A percentile compares a stretch with the other conserved stretches of the same genome.
Conservation (phyloP, 2,888 invertebrate species). For the Ennomos quercinarius region DNA sequence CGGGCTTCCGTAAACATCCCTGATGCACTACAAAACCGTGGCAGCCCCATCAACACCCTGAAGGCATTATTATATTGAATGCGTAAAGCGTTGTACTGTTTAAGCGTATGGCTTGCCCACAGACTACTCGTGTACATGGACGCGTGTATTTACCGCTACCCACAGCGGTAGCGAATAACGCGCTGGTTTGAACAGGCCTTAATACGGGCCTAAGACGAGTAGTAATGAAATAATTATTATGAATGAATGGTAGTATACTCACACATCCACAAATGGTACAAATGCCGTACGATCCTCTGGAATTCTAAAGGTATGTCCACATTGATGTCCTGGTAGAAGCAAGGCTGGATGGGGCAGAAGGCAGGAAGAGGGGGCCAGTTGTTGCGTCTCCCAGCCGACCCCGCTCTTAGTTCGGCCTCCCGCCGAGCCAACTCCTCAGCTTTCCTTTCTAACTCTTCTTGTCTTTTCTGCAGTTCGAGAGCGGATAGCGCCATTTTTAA, state of each 20-base stretch:
- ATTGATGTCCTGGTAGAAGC: slow-evolving; percentile 99
- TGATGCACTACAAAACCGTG: too few relatives aligned
- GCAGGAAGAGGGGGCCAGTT: slow-evolving; percentile 99
- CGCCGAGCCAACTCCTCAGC: slow-evolving; percentile 94
- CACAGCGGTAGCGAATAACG: too few relatives aligned
- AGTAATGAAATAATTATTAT: too few relatives aligned
- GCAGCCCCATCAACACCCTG: too few relatives aligned
- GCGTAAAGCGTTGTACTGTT: too few relatives aligned
- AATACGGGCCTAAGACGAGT: too few relatives aligned
- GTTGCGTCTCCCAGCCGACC: slow-evolving; percentile 90
- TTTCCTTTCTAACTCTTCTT: slow-evolving; percentile 96
- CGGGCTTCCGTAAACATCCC: too few relatives aligned
- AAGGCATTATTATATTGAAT: too few relatives aligned
- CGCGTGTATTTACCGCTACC: too few relatives aligned
- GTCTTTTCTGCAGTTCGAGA: slow-evolving; percentile 86
- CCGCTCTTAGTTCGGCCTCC: slow-evolving; percentile 93
- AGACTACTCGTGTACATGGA: too few relatives aligned
- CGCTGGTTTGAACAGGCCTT: too few relatives aligned
- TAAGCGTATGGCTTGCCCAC: too few relatives aligned
- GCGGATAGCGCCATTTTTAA: slow-evolving; percentile 26
- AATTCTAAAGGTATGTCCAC: slow-evolving; percentile 99
- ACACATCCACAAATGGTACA: slow-evolving; percentile 99
- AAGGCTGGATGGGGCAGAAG: slow-evolving; percentile 97
- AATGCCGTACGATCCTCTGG: slow-evolving; percentile 96
- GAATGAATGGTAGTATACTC: slow-evolving; percentile 75